Conservation (phyloP, 2,888 invertebrate species). For the Ophion costatus region DNA sequence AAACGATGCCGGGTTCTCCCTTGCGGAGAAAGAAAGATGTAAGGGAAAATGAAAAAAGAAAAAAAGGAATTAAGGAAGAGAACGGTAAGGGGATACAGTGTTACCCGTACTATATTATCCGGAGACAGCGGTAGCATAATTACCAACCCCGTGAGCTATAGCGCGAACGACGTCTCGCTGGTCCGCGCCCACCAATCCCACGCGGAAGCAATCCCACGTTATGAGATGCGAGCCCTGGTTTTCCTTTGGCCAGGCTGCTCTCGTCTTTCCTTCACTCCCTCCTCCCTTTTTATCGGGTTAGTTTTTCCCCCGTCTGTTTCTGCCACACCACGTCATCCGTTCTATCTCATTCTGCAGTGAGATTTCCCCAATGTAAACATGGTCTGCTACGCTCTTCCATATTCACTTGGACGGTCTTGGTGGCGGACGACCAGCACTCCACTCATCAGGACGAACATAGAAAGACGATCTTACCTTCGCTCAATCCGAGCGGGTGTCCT, state of each 20-base stretch:
- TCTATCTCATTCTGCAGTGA: constrained; percentile 76
- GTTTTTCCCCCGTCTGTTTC: constrained; percentile 39
- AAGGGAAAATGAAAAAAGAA: constrained; percentile 19
- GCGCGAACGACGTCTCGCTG: constrained; percentile 49
- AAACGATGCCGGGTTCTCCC: constrained; percentile 11
- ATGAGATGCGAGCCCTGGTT: constrained; percentile 75
- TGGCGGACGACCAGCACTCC: constrained; percentile 58
- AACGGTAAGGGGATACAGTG: constrained; percentile 65
- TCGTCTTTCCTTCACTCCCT: constrained; percentile 36
- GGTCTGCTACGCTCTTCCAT: constrained; percentile 66
- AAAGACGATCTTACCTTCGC: constrained; percentile 54
- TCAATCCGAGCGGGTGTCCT: constrained; percentile 48
- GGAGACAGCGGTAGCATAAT: constrained; percentile 82
- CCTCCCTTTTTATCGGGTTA: constrained; percentile 39
- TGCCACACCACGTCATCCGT: constrained; percentile 28
- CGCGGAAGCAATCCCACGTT: constrained; percentile 72
- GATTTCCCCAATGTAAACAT: constrained; percentile 83
- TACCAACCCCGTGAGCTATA: constrained; percentile 73
- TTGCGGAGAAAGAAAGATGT: constrained; percentile 39
- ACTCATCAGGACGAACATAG: constrained; percentile 61
- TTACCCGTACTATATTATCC: constrained; percentile 81
- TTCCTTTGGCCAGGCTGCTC: constrained; percentile 68
- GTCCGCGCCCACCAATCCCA: constrained; percentile 65
- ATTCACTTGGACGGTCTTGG: constrained; percentile 60
- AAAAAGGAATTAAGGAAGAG: constrained; percentile 57